Evolutionary conservation across 2,113 vertebrate genomes (phyloP).

Genomic region (Glaucomys volans): DNA sequence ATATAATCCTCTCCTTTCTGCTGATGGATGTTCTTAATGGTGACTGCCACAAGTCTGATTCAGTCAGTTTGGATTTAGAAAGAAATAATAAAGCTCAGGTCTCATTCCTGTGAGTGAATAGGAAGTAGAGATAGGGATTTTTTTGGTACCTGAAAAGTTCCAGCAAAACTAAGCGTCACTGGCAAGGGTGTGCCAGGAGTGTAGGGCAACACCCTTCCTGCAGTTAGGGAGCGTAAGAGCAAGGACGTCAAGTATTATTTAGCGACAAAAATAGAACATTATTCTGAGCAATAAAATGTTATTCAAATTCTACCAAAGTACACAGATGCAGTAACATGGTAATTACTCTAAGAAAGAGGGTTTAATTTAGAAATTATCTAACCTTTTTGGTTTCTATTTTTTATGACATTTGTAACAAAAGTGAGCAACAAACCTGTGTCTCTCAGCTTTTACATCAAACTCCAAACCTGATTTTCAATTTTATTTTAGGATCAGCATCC

Average conservation of each 20-base stretch:
- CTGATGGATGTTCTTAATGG: not conserved
- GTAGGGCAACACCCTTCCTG: slow-evolving; percentile 72
- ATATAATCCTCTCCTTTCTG: slow-evolving; percentile 17
- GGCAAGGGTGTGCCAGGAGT: slow-evolving; percentile 10
- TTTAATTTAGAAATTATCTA: slow-evolving; percentile 80
- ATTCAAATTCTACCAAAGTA: slow-evolving; percentile 74
- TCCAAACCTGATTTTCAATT: slow-evolving; percentile 60
- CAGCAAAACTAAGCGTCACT: slow-evolving; percentile 38
- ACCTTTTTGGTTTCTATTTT: slow-evolving; percentile 78
- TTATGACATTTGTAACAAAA: slow-evolving; percentile 75
- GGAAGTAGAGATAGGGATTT: not conserved
- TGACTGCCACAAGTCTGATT: slow-evolving; percentile 11
- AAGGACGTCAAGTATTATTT: slow-evolving; percentile 67
- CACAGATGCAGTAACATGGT: slow-evolving; percentile 68
- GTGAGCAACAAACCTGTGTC: slow-evolving; percentile 72
- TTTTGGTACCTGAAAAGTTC: slow-evolving; percentile 57
- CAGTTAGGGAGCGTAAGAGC: not conserved
- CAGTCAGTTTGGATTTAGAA: slow-evolving; percentile 33
- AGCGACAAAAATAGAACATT: slow-evolving; percentile 76
- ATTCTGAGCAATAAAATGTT: slow-evolving; percentile 75
- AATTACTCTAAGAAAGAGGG: slow-evolving; percentile 75
- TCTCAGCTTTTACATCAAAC: slow-evolving; percentile 68
- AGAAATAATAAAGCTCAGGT: slow-evolving; percentile 15
- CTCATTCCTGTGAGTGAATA: not conserved
- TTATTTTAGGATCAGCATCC: slow-evolving; percentile 63